These are phyloP conservation scores for Regulus satrapa DNA, from an alignment of 2,113 vertebrate genomes.

Conservation along the genomic window DNA sequence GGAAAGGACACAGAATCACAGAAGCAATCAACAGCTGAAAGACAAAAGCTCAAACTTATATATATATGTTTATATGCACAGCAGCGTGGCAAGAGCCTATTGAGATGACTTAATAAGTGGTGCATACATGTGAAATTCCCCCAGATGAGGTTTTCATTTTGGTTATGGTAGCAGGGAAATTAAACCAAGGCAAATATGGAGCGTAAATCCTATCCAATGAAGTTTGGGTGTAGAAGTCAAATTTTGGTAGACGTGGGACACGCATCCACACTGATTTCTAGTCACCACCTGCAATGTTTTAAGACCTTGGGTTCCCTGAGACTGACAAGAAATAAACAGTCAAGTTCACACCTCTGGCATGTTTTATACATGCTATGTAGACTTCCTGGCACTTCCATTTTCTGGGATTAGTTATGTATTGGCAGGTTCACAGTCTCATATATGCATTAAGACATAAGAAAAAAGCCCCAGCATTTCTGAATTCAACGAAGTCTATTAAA, in stretches of 20 bases:
- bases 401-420: background rate
- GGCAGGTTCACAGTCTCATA: background rate
- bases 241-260: background rate
- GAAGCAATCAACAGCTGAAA: background rate
- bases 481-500: background rate
- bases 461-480: background rate
- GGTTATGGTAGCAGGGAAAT: background rate
- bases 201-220: background rate
- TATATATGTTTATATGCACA: rapidly evolving
- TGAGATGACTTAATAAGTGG: background rate
- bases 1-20: background rate
- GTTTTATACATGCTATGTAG: background rate
- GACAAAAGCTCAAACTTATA: background rate
- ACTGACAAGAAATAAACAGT: background rate
- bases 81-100: background rate
- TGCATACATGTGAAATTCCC: background rate
- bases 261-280: background rate
- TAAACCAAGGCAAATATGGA: background rate
- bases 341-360: background rate
- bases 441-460: background rate
- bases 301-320: background rate
- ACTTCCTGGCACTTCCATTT: background rate
- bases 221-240: background rate
- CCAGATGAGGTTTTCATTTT: background rate
- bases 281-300: background rate